Evolutionary conservation across 2,888 invertebrate species (phyloP).

Genomic region (Crioceris asparagi): DNA sequence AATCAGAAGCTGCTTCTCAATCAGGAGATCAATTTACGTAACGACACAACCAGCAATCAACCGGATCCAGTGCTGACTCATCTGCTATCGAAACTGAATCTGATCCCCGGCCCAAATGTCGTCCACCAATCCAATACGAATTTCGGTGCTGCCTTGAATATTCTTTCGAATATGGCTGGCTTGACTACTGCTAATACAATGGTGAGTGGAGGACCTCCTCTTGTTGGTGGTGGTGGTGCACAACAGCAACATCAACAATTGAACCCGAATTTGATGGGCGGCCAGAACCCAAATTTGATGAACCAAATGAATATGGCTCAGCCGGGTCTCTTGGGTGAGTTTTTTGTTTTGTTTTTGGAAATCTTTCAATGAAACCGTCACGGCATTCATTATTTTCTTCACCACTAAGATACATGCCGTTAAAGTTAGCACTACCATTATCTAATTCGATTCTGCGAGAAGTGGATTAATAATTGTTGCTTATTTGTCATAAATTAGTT

Average conservation of each 20-base stretch:
- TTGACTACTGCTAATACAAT: conserved; percentile 39
- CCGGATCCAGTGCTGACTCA: conserved; percentile 50
- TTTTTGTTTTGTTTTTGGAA: too few species aligned
- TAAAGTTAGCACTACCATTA: too few species aligned
- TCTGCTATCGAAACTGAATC: conserved; percentile 52
- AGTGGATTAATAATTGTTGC: too few species aligned
- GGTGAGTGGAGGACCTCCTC: conserved; percentile 33
- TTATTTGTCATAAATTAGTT: too few species aligned
- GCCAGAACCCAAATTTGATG: conserved; percentile 40
- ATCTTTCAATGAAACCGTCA: too few species aligned
- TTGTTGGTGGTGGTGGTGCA: too few species aligned
- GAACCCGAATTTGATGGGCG: too few species aligned
- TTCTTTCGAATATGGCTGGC: conserved; percentile 36
- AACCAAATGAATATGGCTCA: conserved; percentile 41
- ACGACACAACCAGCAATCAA: conserved; percentile 40
- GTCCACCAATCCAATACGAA: conserved; percentile 32
- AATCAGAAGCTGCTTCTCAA: conserved; percentile 63
- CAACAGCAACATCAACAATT: too few species aligned
- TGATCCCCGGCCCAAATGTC: conserved; percentile 22
- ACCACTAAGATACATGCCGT: too few species aligned
- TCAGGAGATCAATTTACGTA: conserved; percentile 51
- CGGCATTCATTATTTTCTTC: too few species aligned
- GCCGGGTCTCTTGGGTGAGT: conserved; percentile 43
- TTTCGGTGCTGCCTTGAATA: conserved; percentile 37
- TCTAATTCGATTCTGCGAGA: too few species aligned